These are phyloP conservation scores for Pilophorus perplexus DNA, from an alignment of 2,888 invertebrate species.

Conservation along the genomic window DNA sequence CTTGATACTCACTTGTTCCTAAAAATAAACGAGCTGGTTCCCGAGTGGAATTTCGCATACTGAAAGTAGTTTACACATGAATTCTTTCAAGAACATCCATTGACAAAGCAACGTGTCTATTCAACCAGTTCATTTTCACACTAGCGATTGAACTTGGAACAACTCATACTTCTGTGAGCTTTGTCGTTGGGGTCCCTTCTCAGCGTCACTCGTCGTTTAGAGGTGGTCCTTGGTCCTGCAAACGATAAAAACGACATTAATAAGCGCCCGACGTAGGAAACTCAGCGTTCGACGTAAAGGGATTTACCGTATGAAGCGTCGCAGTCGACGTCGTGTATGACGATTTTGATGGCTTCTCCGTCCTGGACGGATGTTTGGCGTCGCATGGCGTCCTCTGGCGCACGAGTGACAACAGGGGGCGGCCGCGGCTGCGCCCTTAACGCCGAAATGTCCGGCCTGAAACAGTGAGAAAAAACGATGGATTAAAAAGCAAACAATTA, in stretches of 20 bases:
- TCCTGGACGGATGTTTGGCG: slow-evolving; percentile 79
- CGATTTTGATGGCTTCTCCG: slow-evolving; percentile 88
- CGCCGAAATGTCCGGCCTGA: slow-evolving; percentile 67
- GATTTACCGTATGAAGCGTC: slow-evolving; percentile 56
- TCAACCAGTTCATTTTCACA: too few species aligned
- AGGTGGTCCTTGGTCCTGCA: slow-evolving; percentile 49
- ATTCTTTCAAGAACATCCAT: too few species aligned
- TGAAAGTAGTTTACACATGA: too few species aligned
- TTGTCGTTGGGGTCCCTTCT: slow-evolving; percentile 78
- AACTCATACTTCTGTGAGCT: slow-evolving; percentile 79
- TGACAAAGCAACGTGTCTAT: too few species aligned
- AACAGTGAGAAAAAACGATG: too few species aligned
- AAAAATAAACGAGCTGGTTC: too few species aligned
- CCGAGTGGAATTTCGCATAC: too few species aligned
- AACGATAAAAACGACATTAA: slow-evolving; percentile 13
- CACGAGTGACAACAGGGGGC: slow-evolving; percentile 50
- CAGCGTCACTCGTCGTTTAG: slow-evolving; percentile 71
- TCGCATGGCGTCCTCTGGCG: slow-evolving; percentile 53
- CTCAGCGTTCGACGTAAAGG: background rate
- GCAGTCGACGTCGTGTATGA: slow-evolving; percentile 88
- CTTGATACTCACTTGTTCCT: too few species aligned
- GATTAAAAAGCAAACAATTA: too few species aligned
- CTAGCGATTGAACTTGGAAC: too few species aligned
- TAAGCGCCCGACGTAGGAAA: background rate
- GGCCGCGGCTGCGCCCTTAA: slow-evolving; percentile 36